Base-by-base conservation (phyloP, 2,888 invertebrate genomes). In the Chloroclystis v-ata region DNA sequence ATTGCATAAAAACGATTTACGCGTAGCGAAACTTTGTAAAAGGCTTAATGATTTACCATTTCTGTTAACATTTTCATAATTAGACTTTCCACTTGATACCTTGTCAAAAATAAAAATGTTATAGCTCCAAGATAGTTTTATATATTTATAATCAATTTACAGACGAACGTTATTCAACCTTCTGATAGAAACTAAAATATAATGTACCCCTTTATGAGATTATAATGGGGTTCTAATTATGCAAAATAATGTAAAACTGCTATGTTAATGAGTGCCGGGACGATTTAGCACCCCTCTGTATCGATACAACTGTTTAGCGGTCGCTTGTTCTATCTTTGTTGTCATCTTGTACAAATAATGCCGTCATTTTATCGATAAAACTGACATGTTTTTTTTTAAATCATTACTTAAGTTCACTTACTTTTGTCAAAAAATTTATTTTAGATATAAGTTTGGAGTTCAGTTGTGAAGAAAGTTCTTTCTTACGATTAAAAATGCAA, bases 221-320 rank as follows among this genome's bases (percentile, higher is more conserved):
- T 49, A 45, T 49, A 49, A 46, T 45, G 29, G 39, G 48, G 32
- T 30, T 47, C 54, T 69, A 74, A 79, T 79, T 81, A 82, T 81
- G 79, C 71, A 76, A 81, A 83, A 75, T 68, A 72, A 75, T 76
- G 75, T 75, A 75, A 72, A 75, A 75, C 69, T 67, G 74, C 78
- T 83, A 85, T 85, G 85, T 78, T 79, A 86, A 86, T 84, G 63
- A 67, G 67, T 67, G 68, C 60, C 62, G 59, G 76, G 80, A 78
- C 85, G 82, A 85, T 85, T 87, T 82, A 85, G 81, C 84, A 73
- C 82, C 85, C 82, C 77, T 45, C 55, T 55, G 58, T 63, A 72
- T 68, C 62, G 58, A 53, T 63, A 75, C 78, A 71, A 64, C 64
- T 63, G 64, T 70, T 70, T 71, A 74, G 63, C 52, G 59, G 61